A percentile compares a stretch with the other conserved stretches of the same genome.
phyloP scores from a whole-genome alignment of 2,113 vertebrate species.

The rabbit (Oryctolagus cuniculus) region DNA sequence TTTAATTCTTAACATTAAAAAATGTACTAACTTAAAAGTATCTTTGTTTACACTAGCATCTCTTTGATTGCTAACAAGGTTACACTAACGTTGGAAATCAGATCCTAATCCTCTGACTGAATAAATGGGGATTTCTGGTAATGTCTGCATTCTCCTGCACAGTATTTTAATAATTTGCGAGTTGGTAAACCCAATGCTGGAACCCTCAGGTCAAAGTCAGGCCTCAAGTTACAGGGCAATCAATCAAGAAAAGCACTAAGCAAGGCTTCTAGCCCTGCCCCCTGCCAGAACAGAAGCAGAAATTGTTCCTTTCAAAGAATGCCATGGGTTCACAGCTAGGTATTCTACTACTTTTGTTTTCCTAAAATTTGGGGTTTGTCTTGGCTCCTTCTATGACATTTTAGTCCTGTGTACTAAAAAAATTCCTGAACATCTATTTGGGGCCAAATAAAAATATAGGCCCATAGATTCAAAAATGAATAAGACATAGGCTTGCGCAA shows the following conservation, averaged over 20 bases:
- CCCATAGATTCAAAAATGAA: neutral
- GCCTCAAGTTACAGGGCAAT: conserved; percentile 79
- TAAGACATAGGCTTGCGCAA: neutral
- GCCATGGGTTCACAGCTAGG: neutral
- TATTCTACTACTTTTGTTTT: neutral
- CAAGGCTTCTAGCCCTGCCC: neutral
- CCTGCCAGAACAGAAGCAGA: conserved; percentile 54
- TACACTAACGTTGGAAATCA: conserved; percentile 27
- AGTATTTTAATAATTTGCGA: conserved; percentile 75
- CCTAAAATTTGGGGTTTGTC: neutral
- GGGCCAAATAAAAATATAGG: neutral
- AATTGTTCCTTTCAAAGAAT: conserved; percentile 44
- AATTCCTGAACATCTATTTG: neutral
- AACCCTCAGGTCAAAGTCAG: conserved; percentile 69
- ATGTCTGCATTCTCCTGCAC: conserved; percentile 20
- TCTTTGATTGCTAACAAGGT: conserved; percentile 27
- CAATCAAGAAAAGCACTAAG: conserved; percentile 62
- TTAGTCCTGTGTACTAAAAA: conserved; percentile 1
- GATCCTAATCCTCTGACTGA: neutral
- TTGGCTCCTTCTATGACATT: conserved; percentile 9
- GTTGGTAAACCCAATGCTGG: conserved; percentile 57
- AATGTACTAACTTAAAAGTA: neutral
- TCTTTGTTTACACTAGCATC: conserved; percentile 4
- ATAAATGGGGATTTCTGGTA: conserved; percentile 21
- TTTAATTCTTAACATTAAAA: conserved; percentile 33